phyloP scores from a whole-genome alignment of 2,888 invertebrate species.

The Siphlonurus alternatus region DNA sequence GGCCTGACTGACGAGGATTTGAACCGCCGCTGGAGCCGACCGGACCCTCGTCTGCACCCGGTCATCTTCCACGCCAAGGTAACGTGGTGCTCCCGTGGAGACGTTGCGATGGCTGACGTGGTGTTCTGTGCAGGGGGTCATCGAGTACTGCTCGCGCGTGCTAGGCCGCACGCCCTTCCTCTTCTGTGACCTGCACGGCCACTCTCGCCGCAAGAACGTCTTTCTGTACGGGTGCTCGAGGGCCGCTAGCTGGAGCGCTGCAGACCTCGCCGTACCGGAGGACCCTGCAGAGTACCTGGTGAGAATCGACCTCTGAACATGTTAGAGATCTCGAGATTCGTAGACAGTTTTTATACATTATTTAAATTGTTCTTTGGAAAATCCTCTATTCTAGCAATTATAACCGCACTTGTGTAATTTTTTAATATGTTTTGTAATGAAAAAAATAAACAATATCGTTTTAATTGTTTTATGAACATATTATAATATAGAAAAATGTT shows the following conservation, averaged over 20 bases:
- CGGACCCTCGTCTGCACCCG: constrained; percentile 56
- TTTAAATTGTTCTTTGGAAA: neutral
- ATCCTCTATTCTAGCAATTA: neutral
- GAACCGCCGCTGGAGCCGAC: constrained; percentile 69
- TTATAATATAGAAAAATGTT: too few relatives aligned
- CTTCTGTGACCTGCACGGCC: constrained; percentile 65
- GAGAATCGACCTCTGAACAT: too few relatives aligned
- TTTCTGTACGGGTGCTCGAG: constrained; percentile 70
- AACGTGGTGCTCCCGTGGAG: constrained; percentile 8
- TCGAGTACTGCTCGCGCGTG: constrained; percentile 42
- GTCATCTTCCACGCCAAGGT: constrained; percentile 70
- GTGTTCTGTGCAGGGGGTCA: constrained; percentile 31
- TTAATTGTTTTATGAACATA: too few relatives aligned
- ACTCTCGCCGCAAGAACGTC: constrained; percentile 69
- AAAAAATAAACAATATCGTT: too few relatives aligned
- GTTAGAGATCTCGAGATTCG: too few relatives aligned
- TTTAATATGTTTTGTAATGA: too few relatives aligned
- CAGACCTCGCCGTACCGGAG: constrained; percentile 36
- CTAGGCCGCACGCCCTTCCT: constrained; percentile 41
- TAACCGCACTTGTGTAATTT: too few relatives aligned
- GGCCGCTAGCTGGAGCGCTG: constrained; percentile 47
- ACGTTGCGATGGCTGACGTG: neutral
- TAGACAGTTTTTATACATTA: too few relatives aligned
- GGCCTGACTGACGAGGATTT: constrained; percentile 71
- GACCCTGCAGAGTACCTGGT: constrained; percentile 43